phyloP scores from a whole-genome alignment of 2,113 vertebrate genomes.

The Trochalopteron elliotii region DNA sequence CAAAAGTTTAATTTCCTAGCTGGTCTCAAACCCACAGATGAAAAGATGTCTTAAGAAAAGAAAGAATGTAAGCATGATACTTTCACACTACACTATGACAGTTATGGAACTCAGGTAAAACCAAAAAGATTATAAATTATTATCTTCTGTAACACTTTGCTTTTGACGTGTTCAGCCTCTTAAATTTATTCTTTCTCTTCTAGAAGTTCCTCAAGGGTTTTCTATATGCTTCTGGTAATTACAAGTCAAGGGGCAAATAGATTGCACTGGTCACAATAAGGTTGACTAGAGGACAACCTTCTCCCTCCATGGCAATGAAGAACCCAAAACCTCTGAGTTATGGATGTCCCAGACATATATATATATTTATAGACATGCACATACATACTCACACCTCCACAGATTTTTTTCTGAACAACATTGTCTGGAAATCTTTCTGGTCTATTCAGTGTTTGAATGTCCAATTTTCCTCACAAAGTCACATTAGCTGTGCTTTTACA shows the following conservation, averaged over 20 bases:
- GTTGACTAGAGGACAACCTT: background rate
- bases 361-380: background rate
- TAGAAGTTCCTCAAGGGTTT: background rate
- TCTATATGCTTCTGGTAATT: background rate
- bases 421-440: background rate
- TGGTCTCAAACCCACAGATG: background rate
- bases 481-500: conserved; percentile 31
- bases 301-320: background rate
- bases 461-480: conserved; percentile 20
- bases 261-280: background rate
- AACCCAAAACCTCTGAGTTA: background rate
- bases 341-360: background rate
- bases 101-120: background rate
- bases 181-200: background rate
- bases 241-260: background rate
- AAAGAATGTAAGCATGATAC: background rate
- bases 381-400: background rate
- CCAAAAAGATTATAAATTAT: background rate
- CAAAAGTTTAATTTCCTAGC: background rate
- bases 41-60: background rate
- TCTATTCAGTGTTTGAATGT: conserved; percentile 24
- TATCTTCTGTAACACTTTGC: background rate
- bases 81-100: background rate
- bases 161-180: background rate
- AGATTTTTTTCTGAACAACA: background rate